Base-by-base conservation (phyloP, 2,888 invertebrate species). In the Cantharis nigra region DNA sequence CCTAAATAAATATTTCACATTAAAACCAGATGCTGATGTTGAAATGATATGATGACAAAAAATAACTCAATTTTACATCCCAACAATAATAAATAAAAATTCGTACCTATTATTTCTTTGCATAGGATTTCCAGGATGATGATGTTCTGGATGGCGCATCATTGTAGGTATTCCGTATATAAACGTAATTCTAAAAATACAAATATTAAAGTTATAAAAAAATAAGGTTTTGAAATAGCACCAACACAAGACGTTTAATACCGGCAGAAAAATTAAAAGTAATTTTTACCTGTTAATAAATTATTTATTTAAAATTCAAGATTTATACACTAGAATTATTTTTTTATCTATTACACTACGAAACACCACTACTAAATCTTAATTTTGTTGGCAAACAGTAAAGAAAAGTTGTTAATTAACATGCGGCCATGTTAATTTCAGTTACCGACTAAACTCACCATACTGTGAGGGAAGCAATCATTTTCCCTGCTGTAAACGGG, bases 371-470 rank as follows among this genome's bases (percentile, higher is more conserved):
- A 88, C 89, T 89, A 88, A 86, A 87, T 87, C 87, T 86, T 85
- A 87, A 87, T 86, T 89, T 87, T 88, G 89, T 93, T 93, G 93
- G 93, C 93, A 91, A 93, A 93, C 93, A 93, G 92, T 93, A 93
- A 93, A 94, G 93, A 93, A 93, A 93, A 93, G 91, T 87, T 90
- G 91, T 90, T 90, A 91, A 92, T 92, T 93, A 94, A 94, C 94
- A 93, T 93, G 94, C 94, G 94, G 94, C 94, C 94, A 94, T 94
- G 94, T 93, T 94, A 93, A 89, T 87, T 85, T 85, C 81, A 79
- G 79, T 80, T 80, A 77, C 80, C 72, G 75, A 76, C 72, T 70
- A 78, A 76, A 78, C 77, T 77, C 77, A 67, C 65, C 62, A 33
- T 49, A 49, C 49, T 49, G n/a, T 13, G 49, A 49, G 49, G 49